A percentile compares a stretch with the other conserved stretches of the same genome.
Conservation (phyloP, 1,140 invertebrate species). For the Chironomus tepperi region DNA sequence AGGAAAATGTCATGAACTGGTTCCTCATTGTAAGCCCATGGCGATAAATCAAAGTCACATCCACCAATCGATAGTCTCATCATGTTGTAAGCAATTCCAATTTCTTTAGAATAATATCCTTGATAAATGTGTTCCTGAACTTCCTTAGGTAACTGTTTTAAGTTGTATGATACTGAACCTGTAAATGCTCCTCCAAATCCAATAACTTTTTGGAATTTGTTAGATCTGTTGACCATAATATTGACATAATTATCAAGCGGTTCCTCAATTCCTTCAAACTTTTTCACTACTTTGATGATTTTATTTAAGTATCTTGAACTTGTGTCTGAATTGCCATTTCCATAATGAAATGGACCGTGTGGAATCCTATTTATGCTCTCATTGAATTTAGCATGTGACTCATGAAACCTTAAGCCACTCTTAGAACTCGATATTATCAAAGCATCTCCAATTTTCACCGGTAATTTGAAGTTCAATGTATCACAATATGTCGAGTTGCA, state of each 20-base stretch:
- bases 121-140: slow-evolving; percentile 52
- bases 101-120: slow-evolving; percentile 46
- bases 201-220: slow-evolving; percentile 49
- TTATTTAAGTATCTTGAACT: background rate
- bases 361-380: background rate
- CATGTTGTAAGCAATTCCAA: slow-evolving; percentile 66
- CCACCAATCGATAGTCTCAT: slow-evolving; percentile 73
- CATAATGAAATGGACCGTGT: background rate
- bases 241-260: slow-evolving; percentile 25
- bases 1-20: slow-evolving; percentile 53
- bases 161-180: slow-evolving; percentile 72
- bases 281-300: slow-evolving; percentile 25
- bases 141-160: slow-evolving; percentile 47
- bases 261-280: slow-evolving; percentile 25
- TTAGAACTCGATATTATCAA: slow-evolving; percentile 49
- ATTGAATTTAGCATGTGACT: slow-evolving; percentile 32
- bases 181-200: slow-evolving; percentile 87
- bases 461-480: slow-evolving; percentile 44
- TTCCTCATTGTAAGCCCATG: slow-evolving; percentile 47
- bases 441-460: slow-evolving; percentile 41
- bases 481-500: slow-evolving; percentile 82
- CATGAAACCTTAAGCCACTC: slow-evolving; percentile 44
- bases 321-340: background rate
- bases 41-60: slow-evolving; percentile 59
- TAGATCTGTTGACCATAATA: slow-evolving; percentile 34